Percentiles rank a stretch among this genome's conserved stretches.
phyloP scores from a whole-genome alignment of 2,113 vertebrate species.

The Elephas maximus region DNA sequence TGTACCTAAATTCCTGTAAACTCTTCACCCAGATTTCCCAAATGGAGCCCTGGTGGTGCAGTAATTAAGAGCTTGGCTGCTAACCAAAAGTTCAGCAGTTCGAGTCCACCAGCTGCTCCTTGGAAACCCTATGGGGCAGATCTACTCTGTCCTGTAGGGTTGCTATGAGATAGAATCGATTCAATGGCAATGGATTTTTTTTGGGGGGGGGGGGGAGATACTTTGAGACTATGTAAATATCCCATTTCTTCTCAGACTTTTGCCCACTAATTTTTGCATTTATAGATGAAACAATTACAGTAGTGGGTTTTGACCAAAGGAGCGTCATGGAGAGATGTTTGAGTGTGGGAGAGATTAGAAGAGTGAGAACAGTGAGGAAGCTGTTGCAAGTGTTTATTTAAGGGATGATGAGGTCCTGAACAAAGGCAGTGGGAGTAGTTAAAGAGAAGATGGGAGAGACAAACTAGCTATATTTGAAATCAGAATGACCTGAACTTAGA shows the following conservation, averaged over 20 bases:
- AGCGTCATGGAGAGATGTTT: background rate
- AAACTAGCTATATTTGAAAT: background rate
- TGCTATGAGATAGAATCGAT: too few species aligned
- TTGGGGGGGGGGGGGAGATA: background rate
- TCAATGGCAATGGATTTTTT: too few species aligned
- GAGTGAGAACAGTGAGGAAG: background rate
- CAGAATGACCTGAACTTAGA: background rate
- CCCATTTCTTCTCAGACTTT: background rate
- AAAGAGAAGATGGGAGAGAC: background rate
- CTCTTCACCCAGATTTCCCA: background rate
- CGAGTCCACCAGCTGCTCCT: too few species aligned
- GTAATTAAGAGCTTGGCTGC: too few species aligned
- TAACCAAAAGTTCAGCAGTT: too few species aligned
- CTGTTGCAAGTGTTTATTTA: background rate
- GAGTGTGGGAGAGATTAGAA: background rate
- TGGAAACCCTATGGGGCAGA: too few species aligned
- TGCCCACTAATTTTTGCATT: background rate
- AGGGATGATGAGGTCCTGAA: background rate
- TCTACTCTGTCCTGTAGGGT: too few species aligned
- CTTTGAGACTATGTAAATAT: slow-evolving; percentile 18
- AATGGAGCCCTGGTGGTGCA: background rate
- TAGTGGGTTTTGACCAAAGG: background rate
- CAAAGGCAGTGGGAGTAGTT: background rate
- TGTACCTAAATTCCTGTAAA: background rate
- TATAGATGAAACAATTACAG: background rate